Base-by-base conservation (phyloP, 2,797 vertebrate species). In the Menidia menidia region DNA sequence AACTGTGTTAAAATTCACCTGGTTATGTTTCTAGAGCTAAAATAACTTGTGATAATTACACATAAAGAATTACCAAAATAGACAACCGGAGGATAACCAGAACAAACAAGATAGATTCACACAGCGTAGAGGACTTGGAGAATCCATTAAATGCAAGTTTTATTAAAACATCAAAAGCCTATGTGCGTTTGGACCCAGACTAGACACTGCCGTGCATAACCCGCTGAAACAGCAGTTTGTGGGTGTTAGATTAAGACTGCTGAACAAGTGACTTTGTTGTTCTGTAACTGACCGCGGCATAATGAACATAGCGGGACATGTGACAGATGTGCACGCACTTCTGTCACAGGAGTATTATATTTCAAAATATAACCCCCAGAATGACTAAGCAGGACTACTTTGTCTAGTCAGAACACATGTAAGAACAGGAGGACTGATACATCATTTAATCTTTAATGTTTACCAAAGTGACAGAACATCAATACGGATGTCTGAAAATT, bases 341-440 rank as follows among this genome's bases (percentile, higher is more conserved):
- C 25, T 25, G 25, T 25, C 25, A 25, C 25, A 48, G 31, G 32
- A 60, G 71, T 68, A 55, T 83, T 2, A 53, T 52, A 48, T 64
- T 72, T 80, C 58, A 81, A 0, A 15, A 61, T 72, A 3, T 44
- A 50, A 31, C 4, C 7, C 30, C 15, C 8, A 33, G 7, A 54
- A 64, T 77, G 70, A 85, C 52, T 73, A 72, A 81, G 80, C 80
- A 85, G 61, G 18, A 60, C 45, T 48, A 15, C 14, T 42, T 33
- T 58, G 35, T 58, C 11, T 52, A 63, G 10, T 59, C 59, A 73
- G 25, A 39, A 39, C 35, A 31, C 39, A 62, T 10, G 11, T 14
- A 58, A 64, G 19, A 60, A 60, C 63, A 25, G 16, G 9, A 10
- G 32, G n/a, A 15, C 15, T 11, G 16, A 55, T 6, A 41, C 19